Evolutionary conservation across 2,888 invertebrate species (phyloP).

Genomic region (Rhynchonema sp.): DNA sequence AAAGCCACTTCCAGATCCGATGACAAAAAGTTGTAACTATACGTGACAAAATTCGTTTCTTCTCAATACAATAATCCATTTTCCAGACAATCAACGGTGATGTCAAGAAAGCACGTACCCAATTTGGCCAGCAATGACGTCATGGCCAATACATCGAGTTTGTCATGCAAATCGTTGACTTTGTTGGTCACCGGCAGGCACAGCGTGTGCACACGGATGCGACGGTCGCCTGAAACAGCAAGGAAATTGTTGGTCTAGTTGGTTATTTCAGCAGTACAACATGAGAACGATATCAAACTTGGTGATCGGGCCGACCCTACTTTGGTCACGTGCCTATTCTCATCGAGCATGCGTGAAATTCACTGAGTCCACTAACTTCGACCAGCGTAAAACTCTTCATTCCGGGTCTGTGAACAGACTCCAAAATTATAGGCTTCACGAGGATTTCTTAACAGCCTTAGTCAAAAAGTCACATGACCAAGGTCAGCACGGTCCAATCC

Average conservation of each 20-base stretch:
- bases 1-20: too few relatives aligned
- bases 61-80: too few relatives aligned
- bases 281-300: background rate
- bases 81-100: background rate
- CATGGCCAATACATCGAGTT: slow-evolving; percentile 79
- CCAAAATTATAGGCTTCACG: too few relatives aligned
- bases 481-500: too few relatives aligned
- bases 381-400: too few relatives aligned
- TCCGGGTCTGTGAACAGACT: too few relatives aligned
- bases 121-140: slow-evolving; percentile 80
- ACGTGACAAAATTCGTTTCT: too few relatives aligned
- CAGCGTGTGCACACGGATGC: slow-evolving; percentile 90
- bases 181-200: slow-evolving; percentile 72
- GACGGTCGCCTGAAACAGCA: slow-evolving; percentile 51
- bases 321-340: background rate
- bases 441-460: too few relatives aligned
- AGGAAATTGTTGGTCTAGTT: too few relatives aligned
- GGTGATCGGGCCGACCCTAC: background rate
- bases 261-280: too few relatives aligned
- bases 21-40: too few relatives aligned
- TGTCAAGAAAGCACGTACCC: slow-evolving; percentile 41
- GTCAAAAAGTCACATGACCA: too few relatives aligned
- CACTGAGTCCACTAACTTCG: background rate
- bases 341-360: background rate
- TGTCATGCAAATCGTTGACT: slow-evolving; percentile 61